Evolutionary conservation across 2,113 vertebrate species (phyloP).

Genomic region (Amazona guildingii): DNA sequence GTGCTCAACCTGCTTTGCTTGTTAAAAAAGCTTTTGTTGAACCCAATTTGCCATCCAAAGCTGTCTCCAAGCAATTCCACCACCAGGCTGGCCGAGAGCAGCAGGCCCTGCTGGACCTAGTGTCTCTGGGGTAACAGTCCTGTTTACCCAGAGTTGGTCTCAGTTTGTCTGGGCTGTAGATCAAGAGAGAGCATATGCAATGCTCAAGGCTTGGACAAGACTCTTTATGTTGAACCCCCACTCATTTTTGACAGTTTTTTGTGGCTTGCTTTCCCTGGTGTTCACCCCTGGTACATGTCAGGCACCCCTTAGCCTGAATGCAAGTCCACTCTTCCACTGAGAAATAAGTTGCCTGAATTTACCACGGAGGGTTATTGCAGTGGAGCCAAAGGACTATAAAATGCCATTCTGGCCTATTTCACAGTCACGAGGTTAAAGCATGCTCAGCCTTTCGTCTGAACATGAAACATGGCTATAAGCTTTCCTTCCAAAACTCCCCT

Average conservation of each 20-base stretch:
- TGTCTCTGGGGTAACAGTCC: rapidly evolving
- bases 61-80: rapidly evolving
- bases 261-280: background rate
- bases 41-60: rapidly evolving
- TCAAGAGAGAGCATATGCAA: background rate
- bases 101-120: background rate
- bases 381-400: background rate
- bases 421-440: background rate
- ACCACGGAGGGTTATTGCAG: background rate
- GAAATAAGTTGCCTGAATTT: background rate
- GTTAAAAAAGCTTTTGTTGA: background rate
- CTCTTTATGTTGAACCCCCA: background rate
- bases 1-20: background rate
- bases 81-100: rapidly evolving
- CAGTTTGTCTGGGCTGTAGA: background rate
- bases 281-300: background rate
- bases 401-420: background rate
- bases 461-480: background rate
- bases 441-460: background rate
- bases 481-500: background rate
- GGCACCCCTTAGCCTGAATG: background rate
- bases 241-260: background rate
- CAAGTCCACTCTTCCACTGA: background rate
- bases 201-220: background rate
- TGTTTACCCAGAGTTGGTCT: background rate